Evolutionary conservation across 92 coral and sea anemone genomes (phyloP).

Genomic region (Heliopora coerulea): DNA sequence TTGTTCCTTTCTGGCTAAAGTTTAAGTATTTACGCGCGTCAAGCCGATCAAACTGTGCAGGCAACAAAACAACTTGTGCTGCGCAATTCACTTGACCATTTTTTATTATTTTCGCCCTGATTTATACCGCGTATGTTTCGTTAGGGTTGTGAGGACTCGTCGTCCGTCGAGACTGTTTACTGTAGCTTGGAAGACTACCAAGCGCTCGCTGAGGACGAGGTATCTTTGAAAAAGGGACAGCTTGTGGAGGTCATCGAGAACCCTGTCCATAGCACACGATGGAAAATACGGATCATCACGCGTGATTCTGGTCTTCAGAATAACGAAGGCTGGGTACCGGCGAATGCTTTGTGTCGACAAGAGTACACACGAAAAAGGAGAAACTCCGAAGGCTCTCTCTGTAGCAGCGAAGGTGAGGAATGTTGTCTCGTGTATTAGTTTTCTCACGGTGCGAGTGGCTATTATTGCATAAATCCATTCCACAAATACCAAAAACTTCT

Average conservation of each 20-base stretch:
- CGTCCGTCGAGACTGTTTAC: background rate
- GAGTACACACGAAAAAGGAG: slow-evolving; percentile 60
- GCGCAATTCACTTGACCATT: background rate
- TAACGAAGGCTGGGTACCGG: slow-evolving; percentile 96
- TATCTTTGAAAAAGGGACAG: slow-evolving; percentile 94
- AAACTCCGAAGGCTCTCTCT: slow-evolving; percentile 89
- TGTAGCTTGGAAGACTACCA: slow-evolving; percentile 73
- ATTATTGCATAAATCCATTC: background rate
- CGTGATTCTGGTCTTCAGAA: slow-evolving; percentile 76
- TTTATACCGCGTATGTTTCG: slow-evolving; percentile 58
- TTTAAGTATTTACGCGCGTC: too few species aligned
- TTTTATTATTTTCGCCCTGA: slow-evolving; percentile 11
- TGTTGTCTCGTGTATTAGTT: background rate
- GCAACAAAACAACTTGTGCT: background rate
- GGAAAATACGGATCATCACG: slow-evolving; percentile 67
- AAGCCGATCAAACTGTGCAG: too few species aligned
- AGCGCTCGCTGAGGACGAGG: slow-evolving; percentile 85
- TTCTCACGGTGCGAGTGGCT: background rate
- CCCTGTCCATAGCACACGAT: slow-evolving; percentile 84
- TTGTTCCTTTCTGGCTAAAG: too few species aligned
- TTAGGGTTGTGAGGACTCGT: slow-evolving; percentile 38
- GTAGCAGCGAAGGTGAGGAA: slow-evolving; percentile 94
- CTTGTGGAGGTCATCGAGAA: slow-evolving; percentile 89
- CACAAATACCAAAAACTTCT: too few species aligned
- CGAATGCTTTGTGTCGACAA: slow-evolving; percentile 67